Conservation (phyloP, 2,888 invertebrate genomes). For the Vannuccia rotundouncinata region DNA sequence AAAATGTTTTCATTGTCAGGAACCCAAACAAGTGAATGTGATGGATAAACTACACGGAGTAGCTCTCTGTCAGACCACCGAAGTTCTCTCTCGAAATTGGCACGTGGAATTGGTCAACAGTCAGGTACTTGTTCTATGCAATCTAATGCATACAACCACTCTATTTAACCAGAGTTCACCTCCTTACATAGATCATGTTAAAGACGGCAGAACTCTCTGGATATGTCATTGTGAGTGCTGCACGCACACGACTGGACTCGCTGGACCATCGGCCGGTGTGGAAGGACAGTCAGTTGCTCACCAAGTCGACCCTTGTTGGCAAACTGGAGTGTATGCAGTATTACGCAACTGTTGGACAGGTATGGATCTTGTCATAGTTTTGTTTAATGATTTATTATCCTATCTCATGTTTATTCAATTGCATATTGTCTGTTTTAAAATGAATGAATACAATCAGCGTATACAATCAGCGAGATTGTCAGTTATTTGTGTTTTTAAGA, state of each 20-base stretch:
- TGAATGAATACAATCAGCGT: background rate
- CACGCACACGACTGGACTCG: slow-evolving; percentile 86
- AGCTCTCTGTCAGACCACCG: slow-evolving; percentile 48
- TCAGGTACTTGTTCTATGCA: slow-evolving; percentile 35
- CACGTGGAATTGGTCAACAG: slow-evolving; percentile 41
- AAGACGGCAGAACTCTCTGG: slow-evolving; percentile 94
- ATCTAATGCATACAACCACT: background rate
- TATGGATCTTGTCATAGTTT: background rate
- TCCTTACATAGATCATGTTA: slow-evolving; percentile 68
- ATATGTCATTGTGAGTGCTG: slow-evolving; percentile 91
- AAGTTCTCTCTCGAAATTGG: slow-evolving; percentile 39
- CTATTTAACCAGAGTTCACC: too few relatives aligned
- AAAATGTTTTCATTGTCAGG: slow-evolving; percentile 29
- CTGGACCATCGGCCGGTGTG: slow-evolving; percentile 79
- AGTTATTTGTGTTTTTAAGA: background rate
- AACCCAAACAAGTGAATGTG: slow-evolving; percentile 36
- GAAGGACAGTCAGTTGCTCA: slow-evolving; percentile 72
- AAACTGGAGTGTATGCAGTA: slow-evolving; percentile 92
- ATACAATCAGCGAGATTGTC: background rate
- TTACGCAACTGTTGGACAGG: slow-evolving; percentile 77
- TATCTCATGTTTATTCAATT: too few relatives aligned
- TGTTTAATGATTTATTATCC: background rate
- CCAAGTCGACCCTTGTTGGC: slow-evolving; percentile 91
- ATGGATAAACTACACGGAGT: slow-evolving; percentile 37
- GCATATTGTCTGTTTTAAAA: background rate